phyloP scores from a whole-genome alignment of 2,888 invertebrate genomes.

The Disparrhopalites patrizii region DNA sequence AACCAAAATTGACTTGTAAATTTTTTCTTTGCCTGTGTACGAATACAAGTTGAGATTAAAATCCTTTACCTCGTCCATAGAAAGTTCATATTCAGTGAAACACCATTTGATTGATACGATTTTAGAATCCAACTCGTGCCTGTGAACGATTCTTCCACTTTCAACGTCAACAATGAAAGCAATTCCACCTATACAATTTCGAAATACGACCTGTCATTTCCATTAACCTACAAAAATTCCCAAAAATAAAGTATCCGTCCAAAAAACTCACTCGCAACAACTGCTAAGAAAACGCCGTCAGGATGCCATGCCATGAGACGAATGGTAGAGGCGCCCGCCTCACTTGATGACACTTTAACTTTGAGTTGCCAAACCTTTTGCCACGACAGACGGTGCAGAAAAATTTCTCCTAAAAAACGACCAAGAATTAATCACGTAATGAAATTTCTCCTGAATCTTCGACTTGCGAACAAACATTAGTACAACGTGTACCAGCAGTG shows the following conservation, averaged over 20 bases:
- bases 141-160: constrained; percentile 42
- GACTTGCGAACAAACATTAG: not conserved
- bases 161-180: constrained; percentile 45
- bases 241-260: not conserved
- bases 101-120: constrained; percentile 42
- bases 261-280: constrained; percentile 52
- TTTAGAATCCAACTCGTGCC: constrained; percentile 32
- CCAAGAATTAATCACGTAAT: too few species aligned
- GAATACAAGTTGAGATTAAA: not conserved
- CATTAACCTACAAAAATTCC: not conserved
- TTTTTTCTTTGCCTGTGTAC: not conserved
- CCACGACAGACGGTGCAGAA: constrained; percentile 85
- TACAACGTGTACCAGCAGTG: constrained; percentile 56
- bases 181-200: constrained; percentile 48
- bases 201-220: not conserved
- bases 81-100: constrained; percentile 35
- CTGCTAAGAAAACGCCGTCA: constrained; percentile 81
- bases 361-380: constrained; percentile 83
- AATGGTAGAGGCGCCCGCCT: constrained; percentile 62
- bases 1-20: too few species aligned
- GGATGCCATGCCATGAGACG: constrained; percentile 89
- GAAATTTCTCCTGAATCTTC: not conserved
- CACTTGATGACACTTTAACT: constrained; percentile 55
- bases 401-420: constrained; percentile 68
- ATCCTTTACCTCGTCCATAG: constrained; percentile 38